These are phyloP conservation scores for Acanthosepion lycidas DNA, from an alignment of 2,888 invertebrate species.

Conservation along the genomic window DNA sequence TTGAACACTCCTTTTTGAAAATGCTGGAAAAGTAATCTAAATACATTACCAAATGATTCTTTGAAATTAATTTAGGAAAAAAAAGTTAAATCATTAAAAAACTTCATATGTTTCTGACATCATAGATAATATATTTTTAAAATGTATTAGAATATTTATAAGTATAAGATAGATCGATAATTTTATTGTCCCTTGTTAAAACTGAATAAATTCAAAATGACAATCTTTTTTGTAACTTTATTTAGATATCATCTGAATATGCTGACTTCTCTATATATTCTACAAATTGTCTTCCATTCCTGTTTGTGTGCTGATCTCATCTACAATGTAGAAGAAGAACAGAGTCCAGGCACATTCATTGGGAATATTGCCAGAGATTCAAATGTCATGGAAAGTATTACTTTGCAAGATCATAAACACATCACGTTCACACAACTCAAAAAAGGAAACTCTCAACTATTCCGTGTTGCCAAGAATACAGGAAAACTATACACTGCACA, in stretches of 20 bases:
- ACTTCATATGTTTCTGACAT: no score
- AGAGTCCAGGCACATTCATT: constrained; percentile 18
- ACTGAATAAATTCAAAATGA: background rate
- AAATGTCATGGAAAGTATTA: background rate
- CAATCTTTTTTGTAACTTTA: background rate
- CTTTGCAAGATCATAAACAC: background rate
- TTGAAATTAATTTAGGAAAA: no score
- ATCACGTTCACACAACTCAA: background rate
- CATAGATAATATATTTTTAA: no score
- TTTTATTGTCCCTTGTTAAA: background rate
- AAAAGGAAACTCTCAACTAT: background rate
- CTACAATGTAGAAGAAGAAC: background rate
- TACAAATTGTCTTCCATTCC: background rate
- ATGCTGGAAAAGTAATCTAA: no score
- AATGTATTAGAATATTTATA: background rate
- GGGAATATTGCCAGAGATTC: background rate
- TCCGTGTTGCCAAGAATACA: background rate
- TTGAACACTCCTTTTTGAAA: no score
- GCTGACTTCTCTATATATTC: background rate
- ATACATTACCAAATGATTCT: no score
- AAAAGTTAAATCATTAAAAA: no score
- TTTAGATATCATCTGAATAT: background rate
- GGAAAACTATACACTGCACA: background rate
- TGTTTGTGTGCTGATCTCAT: background rate
- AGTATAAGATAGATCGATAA: background rate